Base-by-base conservation (phyloP, 2,113 vertebrate genomes). In the Atrichornis clamosus region DNA sequence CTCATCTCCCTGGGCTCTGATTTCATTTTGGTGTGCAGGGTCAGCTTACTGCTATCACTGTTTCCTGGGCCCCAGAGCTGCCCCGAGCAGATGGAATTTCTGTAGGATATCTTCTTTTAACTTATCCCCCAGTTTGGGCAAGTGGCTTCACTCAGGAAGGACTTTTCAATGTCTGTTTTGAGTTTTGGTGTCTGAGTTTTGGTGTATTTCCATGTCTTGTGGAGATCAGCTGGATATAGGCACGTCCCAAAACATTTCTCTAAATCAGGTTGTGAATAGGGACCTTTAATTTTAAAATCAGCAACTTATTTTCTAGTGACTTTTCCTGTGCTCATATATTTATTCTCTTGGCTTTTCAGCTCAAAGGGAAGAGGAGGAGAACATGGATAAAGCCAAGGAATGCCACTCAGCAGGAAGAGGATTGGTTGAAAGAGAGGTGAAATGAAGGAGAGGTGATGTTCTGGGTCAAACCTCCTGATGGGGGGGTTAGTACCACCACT, bases 261-360 rank as follows among this genome's bases (percentile, higher is more conserved):
- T 41, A 58, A 78, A 74, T 49, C 63, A 64, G 30, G 11, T 23
- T 77, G 35, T 68, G 41, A 77, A 37, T 22, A 74, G 33, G 12
- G 23, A 67, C 62, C 21, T 72, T 89, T 23, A 47, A 32, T 90
- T 96, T 76, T 46, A 82, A 84, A 26, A 58, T 11, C n/a, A 82
- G 39, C 27, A 65, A 5, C 49, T 73, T 53, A 4, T 35, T 78
- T 93, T 84, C 32, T 49, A 63, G 46, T 65, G 53, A 19, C 8
- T 69, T 95, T 89, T 75, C 44, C 21, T 35, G 10, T 67, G 28
- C 47, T 95, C 14, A 94, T 26, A 2, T 64, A 27, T 92, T 62
- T 84, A 23, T 87, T 58, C 79, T 87, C 41, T 88, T 84, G 73
- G 19, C 14, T 90, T 96, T 96, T 76, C 91, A 97, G 96, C 91